phyloP scores from a whole-genome alignment of 2,888 invertebrate genomes.

The Fissipunctia ypsillon region DNA sequence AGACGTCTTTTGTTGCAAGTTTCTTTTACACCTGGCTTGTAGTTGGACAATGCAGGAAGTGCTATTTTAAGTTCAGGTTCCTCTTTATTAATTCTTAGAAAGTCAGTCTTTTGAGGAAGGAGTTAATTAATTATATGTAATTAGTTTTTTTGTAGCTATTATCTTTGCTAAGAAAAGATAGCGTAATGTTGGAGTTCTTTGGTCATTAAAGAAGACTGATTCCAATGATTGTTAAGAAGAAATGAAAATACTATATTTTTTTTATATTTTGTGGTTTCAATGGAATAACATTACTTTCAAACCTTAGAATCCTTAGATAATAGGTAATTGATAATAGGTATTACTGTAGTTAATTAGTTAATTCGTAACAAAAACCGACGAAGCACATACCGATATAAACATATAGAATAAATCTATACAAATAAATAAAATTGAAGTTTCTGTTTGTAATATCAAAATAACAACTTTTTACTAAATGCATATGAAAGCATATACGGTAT shows the following conservation, averaged over 20 bases:
- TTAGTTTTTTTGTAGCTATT: background rate
- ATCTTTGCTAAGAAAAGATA: background rate
- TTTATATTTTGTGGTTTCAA: background rate
- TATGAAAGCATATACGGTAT: too few species aligned
- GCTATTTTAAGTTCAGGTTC: conserved; percentile 18
- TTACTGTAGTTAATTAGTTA: too few species aligned
- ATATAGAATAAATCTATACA: too few species aligned
- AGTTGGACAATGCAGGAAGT: conserved; percentile 18
- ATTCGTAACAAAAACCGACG: too few species aligned
- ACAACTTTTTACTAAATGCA: too few species aligned
- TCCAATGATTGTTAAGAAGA: background rate
- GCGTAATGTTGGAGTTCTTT: too few species aligned
- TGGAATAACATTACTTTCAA: background rate
- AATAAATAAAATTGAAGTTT: too few species aligned
- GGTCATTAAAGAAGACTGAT: background rate
- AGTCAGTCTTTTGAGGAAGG: background rate
- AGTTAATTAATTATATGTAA: conserved; percentile 21
- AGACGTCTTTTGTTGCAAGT: conserved; percentile 49
- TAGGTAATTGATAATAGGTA: too few species aligned
- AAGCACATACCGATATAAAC: too few species aligned
- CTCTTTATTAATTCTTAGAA: conserved; percentile 15
- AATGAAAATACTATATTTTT: too few species aligned
- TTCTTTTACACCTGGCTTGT: conserved; percentile 58
- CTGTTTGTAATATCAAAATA: too few species aligned
- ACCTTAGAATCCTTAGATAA: background rate